phyloP scores from a whole-genome alignment of 2,113 vertebrate species.

The Cinclus cinclus region DNA sequence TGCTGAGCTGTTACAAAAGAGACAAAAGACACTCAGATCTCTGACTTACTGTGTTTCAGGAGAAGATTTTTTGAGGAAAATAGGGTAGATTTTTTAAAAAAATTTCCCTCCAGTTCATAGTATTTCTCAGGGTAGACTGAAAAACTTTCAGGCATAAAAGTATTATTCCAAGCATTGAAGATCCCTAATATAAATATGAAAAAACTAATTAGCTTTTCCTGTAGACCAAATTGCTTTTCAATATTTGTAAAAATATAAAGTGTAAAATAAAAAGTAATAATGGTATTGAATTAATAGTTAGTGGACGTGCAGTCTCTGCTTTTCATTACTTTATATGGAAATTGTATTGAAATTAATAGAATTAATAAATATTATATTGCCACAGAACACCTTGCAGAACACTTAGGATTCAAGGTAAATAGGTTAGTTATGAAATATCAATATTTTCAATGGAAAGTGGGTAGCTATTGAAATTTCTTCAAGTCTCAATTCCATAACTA shows the following conservation, averaged over 20 bases:
- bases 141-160: not conserved
- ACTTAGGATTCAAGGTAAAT: not conserved
- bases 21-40: not conserved
- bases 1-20: not conserved
- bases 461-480: not conserved
- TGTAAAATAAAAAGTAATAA: not conserved
- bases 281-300: not conserved
- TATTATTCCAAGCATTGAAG: not conserved
- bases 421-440: not conserved
- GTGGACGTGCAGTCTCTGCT: not conserved
- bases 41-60: not conserved
- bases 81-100: not conserved
- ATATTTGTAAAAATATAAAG: not conserved
- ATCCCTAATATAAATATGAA: not conserved
- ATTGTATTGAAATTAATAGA: slow-evolving; percentile 20
- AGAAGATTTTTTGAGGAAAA: not conserved
- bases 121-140: not conserved
- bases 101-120: not conserved
- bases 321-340: slow-evolving; percentile 9
- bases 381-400: not conserved
- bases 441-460: not conserved
- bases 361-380: slow-evolving; percentile 9
- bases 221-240: not conserved
- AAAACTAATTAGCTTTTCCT: not conserved
- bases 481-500: not conserved